Conservation (phyloP, 2,888 invertebrate genomes). For the Lithodes maja region DNA sequence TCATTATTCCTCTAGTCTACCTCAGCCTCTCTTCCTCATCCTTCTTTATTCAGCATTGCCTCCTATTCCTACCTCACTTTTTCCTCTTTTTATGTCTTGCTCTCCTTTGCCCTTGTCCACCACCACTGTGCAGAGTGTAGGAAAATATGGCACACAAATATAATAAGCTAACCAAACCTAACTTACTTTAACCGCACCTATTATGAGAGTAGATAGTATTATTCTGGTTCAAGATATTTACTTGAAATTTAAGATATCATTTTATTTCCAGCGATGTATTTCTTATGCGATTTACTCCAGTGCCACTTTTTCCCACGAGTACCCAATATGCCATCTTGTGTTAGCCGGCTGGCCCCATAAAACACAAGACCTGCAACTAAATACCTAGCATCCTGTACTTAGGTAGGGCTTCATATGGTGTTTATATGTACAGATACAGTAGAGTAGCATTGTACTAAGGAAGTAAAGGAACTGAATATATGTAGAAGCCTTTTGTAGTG, state of each 20-base stretch:
- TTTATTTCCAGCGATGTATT: too few relatives aligned
- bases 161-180: background rate
- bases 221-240: background rate
- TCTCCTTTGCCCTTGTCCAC: background rate
- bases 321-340: background rate
- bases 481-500: constrained; percentile 18
- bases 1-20: background rate
- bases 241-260: background rate
- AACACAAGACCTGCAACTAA: background rate
- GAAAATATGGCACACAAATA: too few relatives aligned
- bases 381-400: background rate
- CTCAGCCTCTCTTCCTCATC: background rate
- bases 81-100: background rate
- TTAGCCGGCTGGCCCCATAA: background rate
- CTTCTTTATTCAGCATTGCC: background rate
- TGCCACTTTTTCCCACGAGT: too few relatives aligned
- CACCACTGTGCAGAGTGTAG: background rate
- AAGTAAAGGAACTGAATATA: background rate
- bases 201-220: background rate
- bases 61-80: background rate
- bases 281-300: too few relatives aligned
- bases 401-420: background rate
- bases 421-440: constrained; percentile 14
- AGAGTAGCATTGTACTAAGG: background rate
- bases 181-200: background rate